Percentiles rank a stretch among this genome's conserved stretches.
Conservation (phyloP, 2,888 invertebrate genomes). For the Rhorus exstirpatorius region DNA sequence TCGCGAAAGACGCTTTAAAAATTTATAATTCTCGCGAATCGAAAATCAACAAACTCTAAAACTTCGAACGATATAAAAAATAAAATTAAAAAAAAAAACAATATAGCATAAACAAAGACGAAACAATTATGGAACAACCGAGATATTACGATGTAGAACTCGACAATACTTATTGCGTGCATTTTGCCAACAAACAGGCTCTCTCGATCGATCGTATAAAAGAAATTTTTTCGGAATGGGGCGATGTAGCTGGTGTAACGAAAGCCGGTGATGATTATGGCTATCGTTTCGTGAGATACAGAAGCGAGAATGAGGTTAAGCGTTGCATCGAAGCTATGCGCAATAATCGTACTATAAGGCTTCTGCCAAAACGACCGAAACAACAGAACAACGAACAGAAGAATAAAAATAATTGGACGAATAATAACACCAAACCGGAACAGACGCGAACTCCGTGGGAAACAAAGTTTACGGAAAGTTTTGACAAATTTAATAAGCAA, state of each 20-base stretch:
- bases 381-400: background rate
- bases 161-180: conserved; percentile 40
- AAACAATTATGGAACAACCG: conserved; percentile 16
- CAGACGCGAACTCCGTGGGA: background rate
- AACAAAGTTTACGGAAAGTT: conserved; percentile 2
- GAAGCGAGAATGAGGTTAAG: conserved; percentile 54
- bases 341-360: conserved; percentile 46
- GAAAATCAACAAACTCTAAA: background rate
- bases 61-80: too few species aligned
- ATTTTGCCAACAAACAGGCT: conserved; percentile 62
- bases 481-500: background rate
- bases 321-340: conserved; percentile 63
- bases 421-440: background rate
- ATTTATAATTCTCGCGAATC: too few species aligned
- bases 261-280: conserved; percentile 72
- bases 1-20: too few species aligned
- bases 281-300: conserved; percentile 76
- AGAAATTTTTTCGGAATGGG: conserved; percentile 75
- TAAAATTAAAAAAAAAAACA: too few species aligned
- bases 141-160: conserved; percentile 34
- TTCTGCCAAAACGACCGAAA: conserved; percentile 58
- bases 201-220: conserved; percentile 69
- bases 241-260: conserved; percentile 69
- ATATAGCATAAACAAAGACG: background rate
- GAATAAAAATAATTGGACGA: background rate